Percentiles rank a stretch among this genome's conserved stretches.
phyloP scores from a whole-genome alignment of 92 coral and sea anemone genomes.

The Desmophyllum pertusum region DNA sequence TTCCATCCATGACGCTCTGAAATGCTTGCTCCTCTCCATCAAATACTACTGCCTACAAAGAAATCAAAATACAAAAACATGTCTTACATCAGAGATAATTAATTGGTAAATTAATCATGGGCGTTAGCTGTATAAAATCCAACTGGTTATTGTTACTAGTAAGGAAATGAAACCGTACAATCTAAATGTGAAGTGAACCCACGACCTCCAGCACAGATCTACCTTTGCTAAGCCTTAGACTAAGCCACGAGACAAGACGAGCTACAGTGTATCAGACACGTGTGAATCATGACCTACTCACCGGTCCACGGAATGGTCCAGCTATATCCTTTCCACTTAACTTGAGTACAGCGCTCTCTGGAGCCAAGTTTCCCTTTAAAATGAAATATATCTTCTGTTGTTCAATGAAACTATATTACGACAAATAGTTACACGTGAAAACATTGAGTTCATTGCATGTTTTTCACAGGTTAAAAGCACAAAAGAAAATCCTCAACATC shows the following conservation, averaged over 20 bases:
- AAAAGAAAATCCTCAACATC: too few relatives aligned
- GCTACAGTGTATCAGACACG: background rate
- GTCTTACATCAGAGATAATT: background rate
- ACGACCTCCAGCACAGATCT: too few relatives aligned
- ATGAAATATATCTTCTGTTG: background rate
- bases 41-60: slow-evolving; percentile 66
- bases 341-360: slow-evolving; percentile 86
- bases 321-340: slow-evolving; percentile 78
- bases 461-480: too few relatives aligned
- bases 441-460: too few relatives aligned
- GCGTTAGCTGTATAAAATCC: too few relatives aligned
- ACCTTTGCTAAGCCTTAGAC: too few relatives aligned
- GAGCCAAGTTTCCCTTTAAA: slow-evolving; percentile 81
- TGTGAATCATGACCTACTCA: slow-evolving; percentile 29
- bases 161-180: too few relatives aligned
- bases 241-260: background rate
- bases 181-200: too few relatives aligned
- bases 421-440: too few relatives aligned
- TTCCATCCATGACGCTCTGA: slow-evolving; percentile 60
- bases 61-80: background rate
- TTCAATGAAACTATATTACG: background rate
- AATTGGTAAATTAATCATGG: too few relatives aligned
- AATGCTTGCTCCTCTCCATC: slow-evolving; percentile 68
- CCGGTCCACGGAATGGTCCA: slow-evolving; percentile 85
- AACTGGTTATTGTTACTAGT: too few relatives aligned